These are phyloP conservation scores for Calycopis cecrops DNA, from an alignment of 1,140 invertebrate species.

Conservation along the genomic window DNA sequence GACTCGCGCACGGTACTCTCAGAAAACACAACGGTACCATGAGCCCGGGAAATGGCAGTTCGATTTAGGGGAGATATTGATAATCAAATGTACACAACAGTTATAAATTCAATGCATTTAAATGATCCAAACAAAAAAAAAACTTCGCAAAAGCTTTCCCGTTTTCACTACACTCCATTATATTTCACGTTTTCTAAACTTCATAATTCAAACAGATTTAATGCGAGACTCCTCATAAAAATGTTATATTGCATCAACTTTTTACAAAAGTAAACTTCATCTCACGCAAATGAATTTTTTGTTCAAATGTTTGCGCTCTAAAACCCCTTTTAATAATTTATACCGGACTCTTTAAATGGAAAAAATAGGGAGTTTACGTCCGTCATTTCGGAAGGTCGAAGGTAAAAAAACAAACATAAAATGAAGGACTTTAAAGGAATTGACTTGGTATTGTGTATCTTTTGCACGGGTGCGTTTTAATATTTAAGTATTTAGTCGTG, in stretches of 20 bases:
- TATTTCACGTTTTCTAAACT: background rate
- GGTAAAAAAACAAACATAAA: too few relatives aligned
- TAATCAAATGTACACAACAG: background rate
- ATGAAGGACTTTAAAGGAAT: too few relatives aligned
- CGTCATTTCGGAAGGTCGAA: too few relatives aligned
- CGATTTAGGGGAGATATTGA: background rate
- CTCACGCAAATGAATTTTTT: slow-evolving; percentile 8
- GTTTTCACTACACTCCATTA: background rate
- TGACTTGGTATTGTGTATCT: too few relatives aligned
- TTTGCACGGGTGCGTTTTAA: too few relatives aligned
- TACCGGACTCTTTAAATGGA: background rate
- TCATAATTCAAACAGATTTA: slow-evolving; percentile 5
- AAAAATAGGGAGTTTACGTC: background rate
- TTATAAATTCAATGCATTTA: background rate
- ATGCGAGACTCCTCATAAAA: background rate
- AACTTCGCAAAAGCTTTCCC: too few relatives aligned
- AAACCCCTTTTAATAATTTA: slow-evolving; percentile 6
- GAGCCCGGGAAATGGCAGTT: too few relatives aligned
- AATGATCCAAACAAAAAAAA: background rate
- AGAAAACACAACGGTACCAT: too few relatives aligned
- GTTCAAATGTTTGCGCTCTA: slow-evolving; percentile 8
- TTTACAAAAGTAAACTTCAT: slow-evolving; percentile 6
- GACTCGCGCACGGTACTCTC: too few relatives aligned
- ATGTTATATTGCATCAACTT: background rate
- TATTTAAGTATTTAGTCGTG: too few relatives aligned